Evolutionary conservation across 2,797 vertebrate genomes (phyloP).

Genomic region (Etheostoma perlongum): DNA sequence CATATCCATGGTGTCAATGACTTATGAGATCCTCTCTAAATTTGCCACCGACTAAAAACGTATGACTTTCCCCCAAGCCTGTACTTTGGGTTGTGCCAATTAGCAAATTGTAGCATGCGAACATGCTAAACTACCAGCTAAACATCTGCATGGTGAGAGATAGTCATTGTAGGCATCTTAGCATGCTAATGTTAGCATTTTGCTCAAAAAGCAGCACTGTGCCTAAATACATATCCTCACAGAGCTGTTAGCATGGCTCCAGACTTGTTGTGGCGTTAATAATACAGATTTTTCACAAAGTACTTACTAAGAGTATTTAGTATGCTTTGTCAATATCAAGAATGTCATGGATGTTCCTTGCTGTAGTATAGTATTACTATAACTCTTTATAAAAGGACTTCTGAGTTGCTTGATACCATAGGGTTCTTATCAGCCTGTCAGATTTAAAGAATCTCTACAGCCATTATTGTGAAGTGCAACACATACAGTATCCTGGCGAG

Average conservation of each 20-base stretch:
- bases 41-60: not conserved
- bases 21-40: too few relatives aligned
- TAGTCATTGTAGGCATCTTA: not conserved
- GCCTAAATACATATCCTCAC: not conserved
- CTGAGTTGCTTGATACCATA: not conserved
- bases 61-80: too few relatives aligned
- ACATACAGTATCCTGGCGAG: not conserved
- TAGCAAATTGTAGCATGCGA: not conserved
- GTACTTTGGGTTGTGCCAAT: not conserved
- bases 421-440: not conserved
- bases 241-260: not conserved
- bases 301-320: too few relatives aligned
- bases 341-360: not conserved
- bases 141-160: not conserved
- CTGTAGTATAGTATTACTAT: not conserved
- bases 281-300: not conserved
- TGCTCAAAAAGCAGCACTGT: not conserved
- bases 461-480: not conserved
- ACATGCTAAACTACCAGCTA: not conserved
- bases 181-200: not conserved
- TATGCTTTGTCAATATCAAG: not conserved
- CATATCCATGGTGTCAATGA: not conserved
- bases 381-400: not conserved
- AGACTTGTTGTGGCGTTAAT: not conserved
- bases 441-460: constrained; percentile 6